These are phyloP conservation scores for Phengaris arion DNA, from an alignment of 2,888 invertebrate genomes.

Conservation along the genomic window DNA sequence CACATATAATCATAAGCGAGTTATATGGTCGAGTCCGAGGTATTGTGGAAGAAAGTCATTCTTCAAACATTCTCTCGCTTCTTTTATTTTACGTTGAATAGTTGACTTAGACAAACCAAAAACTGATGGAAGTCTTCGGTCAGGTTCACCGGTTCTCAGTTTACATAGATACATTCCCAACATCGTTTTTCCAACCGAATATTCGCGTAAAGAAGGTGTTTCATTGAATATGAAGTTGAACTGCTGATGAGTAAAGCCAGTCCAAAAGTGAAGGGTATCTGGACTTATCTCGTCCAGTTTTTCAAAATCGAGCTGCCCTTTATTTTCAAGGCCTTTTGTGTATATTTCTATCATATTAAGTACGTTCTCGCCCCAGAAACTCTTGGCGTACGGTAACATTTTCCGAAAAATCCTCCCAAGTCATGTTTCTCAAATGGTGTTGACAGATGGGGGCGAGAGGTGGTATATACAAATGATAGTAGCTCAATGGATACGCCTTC, in stretches of 20 bases:
- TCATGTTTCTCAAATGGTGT: too few species aligned
- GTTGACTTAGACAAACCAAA: neutral
- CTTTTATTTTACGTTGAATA: conserved; percentile 1
- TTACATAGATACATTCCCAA: conserved; percentile 17
- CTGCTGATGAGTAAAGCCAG: conserved; percentile 27
- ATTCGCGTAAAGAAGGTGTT: conserved; percentile 9
- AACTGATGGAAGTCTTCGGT: conserved; percentile 6
- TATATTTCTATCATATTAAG: too few species aligned
- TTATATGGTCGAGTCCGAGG: conserved; percentile 7
- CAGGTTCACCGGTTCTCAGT: conserved; percentile 21
- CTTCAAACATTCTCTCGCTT: conserved; percentile 15
- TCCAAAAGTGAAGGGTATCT: conserved; percentile 25
- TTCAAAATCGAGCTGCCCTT: too few species aligned
- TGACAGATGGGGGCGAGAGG: too few species aligned
- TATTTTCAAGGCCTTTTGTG: too few species aligned
- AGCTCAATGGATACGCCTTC: too few species aligned
- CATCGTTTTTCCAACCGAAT: neutral
- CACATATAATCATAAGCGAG: conserved; percentile 12
- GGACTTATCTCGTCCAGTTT: neutral
- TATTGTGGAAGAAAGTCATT: conserved; percentile 12
- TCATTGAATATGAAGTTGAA: conserved; percentile 11
- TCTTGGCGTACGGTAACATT: too few species aligned
- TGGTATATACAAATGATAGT: too few species aligned
- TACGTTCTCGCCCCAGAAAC: too few species aligned
- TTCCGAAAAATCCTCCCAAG: too few species aligned